Conservation (phyloP, 2,113 vertebrate species). For the Pipa parva region DNA sequence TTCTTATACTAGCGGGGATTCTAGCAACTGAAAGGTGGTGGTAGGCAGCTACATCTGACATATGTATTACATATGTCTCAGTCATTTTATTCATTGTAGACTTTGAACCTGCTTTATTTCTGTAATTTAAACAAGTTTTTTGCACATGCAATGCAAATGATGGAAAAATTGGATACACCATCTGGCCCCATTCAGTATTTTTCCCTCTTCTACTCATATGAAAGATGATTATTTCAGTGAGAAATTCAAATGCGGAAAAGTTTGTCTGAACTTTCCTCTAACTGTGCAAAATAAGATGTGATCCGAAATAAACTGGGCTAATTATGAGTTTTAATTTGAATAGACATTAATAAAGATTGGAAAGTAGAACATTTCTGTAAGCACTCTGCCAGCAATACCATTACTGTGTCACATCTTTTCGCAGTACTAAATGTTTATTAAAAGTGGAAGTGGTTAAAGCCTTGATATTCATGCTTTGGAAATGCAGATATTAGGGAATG, state of each 20-base stretch:
- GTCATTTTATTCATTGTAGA: too few species aligned
- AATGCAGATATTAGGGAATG: too few species aligned
- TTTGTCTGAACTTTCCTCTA: not conserved
- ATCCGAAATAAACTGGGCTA: not conserved
- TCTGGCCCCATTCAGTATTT: conserved; percentile 11
- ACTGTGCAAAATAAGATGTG: not conserved
- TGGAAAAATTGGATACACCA: conserved; percentile 25
- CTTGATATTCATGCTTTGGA: too few species aligned
- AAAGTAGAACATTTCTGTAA: not conserved
- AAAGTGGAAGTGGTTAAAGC: too few species aligned
- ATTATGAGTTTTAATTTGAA: not conserved
- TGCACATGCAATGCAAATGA: conserved; percentile 30
- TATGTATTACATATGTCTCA: too few species aligned
- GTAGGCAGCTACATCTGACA: too few species aligned
- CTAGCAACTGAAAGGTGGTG: too few species aligned
- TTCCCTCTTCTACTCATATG: not conserved
- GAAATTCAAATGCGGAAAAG: not conserved
- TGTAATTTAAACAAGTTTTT: conserved; percentile 38
- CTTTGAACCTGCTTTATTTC: too few species aligned
- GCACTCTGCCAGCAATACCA: too few species aligned
- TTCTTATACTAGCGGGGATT: too few species aligned
- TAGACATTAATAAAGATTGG: not conserved
- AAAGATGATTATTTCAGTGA: conserved; percentile 4
- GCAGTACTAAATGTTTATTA: too few species aligned
- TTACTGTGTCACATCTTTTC: too few species aligned